A percentile compares a stretch with the other conserved stretches of the same genome.
Evolutionary conservation across 2,113 vertebrate genomes (phyloP).

Genomic region (Argyrosomus japonicus): DNA sequence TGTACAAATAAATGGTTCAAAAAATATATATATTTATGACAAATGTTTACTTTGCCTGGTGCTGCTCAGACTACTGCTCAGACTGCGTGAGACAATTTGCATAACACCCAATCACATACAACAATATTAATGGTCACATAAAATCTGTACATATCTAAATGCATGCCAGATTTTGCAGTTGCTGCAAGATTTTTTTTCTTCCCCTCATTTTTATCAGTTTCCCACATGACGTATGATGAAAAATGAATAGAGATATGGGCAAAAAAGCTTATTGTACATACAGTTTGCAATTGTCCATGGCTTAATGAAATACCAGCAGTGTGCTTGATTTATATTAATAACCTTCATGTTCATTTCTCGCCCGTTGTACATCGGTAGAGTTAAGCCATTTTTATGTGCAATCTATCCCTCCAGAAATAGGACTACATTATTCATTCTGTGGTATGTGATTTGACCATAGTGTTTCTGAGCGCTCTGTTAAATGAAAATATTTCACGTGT

Average conservation of each 20-base stretch:
- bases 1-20: constrained; percentile 39
- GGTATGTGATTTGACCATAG: constrained; percentile 66
- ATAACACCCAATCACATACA: constrained; percentile 76
- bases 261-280: constrained; percentile 55
- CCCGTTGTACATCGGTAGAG: constrained; percentile 65
- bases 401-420: constrained; percentile 65
- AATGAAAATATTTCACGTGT: constrained; percentile 80
- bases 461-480: constrained; percentile 68
- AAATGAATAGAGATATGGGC: constrained; percentile 35
- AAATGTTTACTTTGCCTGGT: constrained; percentile 43
- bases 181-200: not conserved
- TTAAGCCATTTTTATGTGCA: constrained; percentile 62
- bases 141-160: constrained; percentile 65
- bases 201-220: constrained; percentile 14
- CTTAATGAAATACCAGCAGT: constrained; percentile 67
- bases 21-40: constrained; percentile 29
- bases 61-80: constrained; percentile 36
- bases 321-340: constrained; percentile 70
- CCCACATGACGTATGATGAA: constrained; percentile 6
- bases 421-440: constrained; percentile 68
- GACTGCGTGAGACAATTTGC: constrained; percentile 51
- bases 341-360: constrained; percentile 53
- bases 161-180: constrained; percentile 30
- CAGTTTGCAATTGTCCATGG: constrained; percentile 56
- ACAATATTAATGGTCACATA: constrained; percentile 67